Conservation (phyloP, 2,888 invertebrate species). For the Amorpha juglandis region DNA sequence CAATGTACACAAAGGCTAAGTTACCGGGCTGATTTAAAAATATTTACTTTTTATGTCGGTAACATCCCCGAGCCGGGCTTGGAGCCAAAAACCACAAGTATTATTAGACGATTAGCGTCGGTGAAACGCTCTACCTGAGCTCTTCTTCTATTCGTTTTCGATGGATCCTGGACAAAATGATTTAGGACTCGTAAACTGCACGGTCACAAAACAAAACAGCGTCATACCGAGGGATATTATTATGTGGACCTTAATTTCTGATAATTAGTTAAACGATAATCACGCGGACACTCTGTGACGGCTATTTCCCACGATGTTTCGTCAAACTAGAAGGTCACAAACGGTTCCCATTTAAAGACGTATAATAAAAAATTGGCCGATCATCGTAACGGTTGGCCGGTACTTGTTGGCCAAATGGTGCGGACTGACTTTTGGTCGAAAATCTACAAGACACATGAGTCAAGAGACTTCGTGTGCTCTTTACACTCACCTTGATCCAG, state of each 20-base stretch:
- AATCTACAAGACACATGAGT: constrained; percentile 23
- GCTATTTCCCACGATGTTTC: constrained; percentile 34
- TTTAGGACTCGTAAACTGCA: constrained; percentile 42
- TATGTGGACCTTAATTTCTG: not conserved
- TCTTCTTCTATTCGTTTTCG: constrained; percentile 46
- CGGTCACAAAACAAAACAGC: constrained; percentile 17
- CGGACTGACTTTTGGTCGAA: constrained; percentile 3
- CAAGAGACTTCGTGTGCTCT: constrained; percentile 25
- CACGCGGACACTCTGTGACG: not conserved
- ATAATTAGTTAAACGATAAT: not conserved
- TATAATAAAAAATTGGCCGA: constrained; percentile 38
- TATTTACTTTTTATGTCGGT: constrained; percentile 34
- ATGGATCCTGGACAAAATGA: constrained; percentile 33
- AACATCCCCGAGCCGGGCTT: constrained; percentile 64
- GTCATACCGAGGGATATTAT: not conserved
- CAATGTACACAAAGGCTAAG: constrained; percentile 7
- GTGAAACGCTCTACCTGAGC: constrained; percentile 68
- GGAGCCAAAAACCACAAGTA: constrained; percentile 72
- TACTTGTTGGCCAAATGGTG: constrained; percentile 21
- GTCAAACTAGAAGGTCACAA: constrained; percentile 41
- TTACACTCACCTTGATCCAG: constrained; percentile 24
- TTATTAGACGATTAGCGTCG: constrained; percentile 76
- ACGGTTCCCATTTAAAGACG: constrained; percentile 34
- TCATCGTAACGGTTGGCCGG: constrained; percentile 43
- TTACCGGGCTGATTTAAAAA: constrained; percentile 20